Conservation (phyloP, 2,113 vertebrate genomes). For the Probosciger aterrimus region DNA sequence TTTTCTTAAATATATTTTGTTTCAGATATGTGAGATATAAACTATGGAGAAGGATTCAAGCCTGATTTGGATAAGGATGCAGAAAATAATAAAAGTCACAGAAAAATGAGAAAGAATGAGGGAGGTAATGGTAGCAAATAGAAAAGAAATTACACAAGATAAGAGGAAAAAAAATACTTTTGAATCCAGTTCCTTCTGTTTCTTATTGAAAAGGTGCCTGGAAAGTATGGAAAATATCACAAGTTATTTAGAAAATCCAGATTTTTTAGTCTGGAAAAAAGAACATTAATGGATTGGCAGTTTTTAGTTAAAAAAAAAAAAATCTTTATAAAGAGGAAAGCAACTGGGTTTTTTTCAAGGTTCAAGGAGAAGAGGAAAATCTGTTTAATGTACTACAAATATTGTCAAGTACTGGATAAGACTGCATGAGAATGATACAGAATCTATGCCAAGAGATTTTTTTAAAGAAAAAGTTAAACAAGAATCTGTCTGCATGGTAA, state of each 20-base stretch:
- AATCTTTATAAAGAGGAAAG: background rate
- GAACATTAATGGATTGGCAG: background rate
- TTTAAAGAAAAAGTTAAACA: background rate
- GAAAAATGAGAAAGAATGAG: background rate
- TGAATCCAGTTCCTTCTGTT: rapidly evolving
- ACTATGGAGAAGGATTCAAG: background rate
- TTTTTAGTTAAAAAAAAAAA: background rate
- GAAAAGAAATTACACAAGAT: background rate
- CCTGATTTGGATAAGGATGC: background rate
- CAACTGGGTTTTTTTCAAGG: background rate
- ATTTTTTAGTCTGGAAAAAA: background rate
- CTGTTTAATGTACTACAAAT: background rate
- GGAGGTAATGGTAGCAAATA: background rate
- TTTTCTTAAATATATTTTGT: background rate
- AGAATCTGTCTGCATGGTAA: background rate
- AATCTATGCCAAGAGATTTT: background rate
- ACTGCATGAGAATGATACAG: background rate
- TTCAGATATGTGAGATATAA: background rate
- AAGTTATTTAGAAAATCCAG: background rate
- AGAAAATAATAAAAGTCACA: background rate
- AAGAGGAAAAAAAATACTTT: background rate
- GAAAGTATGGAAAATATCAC: background rate
- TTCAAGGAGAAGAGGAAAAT: background rate
- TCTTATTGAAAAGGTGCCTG: background rate
- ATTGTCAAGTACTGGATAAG: background rate